Conservation (phyloP, 2,797 vertebrate genomes). For the Sebastes jordani region DNA sequence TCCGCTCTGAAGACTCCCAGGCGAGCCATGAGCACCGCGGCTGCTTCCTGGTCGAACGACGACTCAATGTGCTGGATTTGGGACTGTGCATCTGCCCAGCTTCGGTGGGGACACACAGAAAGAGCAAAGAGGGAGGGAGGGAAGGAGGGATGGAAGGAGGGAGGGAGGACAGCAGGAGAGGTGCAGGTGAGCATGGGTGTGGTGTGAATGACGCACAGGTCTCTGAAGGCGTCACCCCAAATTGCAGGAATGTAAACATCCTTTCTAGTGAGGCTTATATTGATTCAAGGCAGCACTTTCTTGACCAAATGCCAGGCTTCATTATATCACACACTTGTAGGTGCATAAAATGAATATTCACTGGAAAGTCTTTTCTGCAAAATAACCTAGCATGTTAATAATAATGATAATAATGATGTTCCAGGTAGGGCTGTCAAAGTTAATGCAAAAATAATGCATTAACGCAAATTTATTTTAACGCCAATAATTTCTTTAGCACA, state of each 20-base stretch:
- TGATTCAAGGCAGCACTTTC: conserved; percentile 5
- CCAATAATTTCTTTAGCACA: no score
- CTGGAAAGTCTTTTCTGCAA: background rate
- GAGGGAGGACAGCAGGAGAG: background rate
- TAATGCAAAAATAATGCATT: no score
- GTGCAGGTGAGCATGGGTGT: conserved; percentile 36
- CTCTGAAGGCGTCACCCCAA: background rate
- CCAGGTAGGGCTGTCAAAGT: no score
- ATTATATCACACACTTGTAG: background rate
- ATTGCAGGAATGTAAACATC: conserved; percentile 44
- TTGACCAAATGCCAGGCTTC: background rate
- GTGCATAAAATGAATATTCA: background rate
- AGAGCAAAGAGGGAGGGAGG: background rate
- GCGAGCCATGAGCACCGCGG: conserved; percentile 95
- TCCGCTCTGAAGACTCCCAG: conserved; percentile 94
- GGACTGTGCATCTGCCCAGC: conserved; percentile 97
- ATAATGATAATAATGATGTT: background rate
- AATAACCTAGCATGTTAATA: background rate
- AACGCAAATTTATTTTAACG: no score
- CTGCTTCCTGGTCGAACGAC: conserved; percentile 96
- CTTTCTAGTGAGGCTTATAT: background rate
- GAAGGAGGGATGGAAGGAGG: background rate
- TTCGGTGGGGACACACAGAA: conserved; percentile 48
- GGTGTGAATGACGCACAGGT: conserved; percentile 30
- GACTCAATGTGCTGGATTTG: conserved; percentile 97